Evolutionary conservation across 2,113 vertebrate genomes (phyloP).

Genomic region (Datnioides undecimradiatus): DNA sequence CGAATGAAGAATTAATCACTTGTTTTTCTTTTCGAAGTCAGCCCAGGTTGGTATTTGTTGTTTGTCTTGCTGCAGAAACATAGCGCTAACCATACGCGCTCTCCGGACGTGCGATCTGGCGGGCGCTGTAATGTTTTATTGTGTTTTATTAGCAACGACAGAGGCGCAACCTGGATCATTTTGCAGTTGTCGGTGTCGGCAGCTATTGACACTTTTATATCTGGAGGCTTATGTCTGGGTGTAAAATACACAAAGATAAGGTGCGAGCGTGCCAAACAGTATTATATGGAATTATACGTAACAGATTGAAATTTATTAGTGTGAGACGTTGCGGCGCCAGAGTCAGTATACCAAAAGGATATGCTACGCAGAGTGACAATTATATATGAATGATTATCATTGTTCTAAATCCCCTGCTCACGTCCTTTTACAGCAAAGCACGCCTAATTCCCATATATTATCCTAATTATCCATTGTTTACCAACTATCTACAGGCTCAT

Average conservation of each 20-base stretch:
- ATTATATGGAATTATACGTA: constrained; percentile 22
- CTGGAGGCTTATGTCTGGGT: constrained; percentile 44
- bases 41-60: constrained; percentile 23
- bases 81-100: constrained; percentile 2
- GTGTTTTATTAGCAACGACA: constrained; percentile 35
- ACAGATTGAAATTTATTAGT: constrained; percentile 27
- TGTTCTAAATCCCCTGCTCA: constrained; percentile 56
- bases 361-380: constrained; percentile 45
- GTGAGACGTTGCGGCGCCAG: constrained; percentile 7
- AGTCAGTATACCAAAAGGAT: constrained; percentile 42
- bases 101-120: neutral
- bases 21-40: constrained; percentile 54
- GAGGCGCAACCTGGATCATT: constrained; percentile 30
- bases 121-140: neutral
- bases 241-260: constrained; percentile 18
- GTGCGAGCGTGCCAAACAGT: neutral
- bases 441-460: constrained; percentile 70
- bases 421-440: constrained; percentile 65
- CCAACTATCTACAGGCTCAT: constrained; percentile 67
- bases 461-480: constrained; percentile 74
- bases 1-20: constrained; percentile 62
- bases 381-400: constrained; percentile 57
- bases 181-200: constrained; percentile 39
- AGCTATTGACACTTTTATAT: constrained; percentile 62
- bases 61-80: constrained; percentile 37